Conservation (phyloP, 2,797 vertebrate species). For the Siniperca scherzeri region DNA sequence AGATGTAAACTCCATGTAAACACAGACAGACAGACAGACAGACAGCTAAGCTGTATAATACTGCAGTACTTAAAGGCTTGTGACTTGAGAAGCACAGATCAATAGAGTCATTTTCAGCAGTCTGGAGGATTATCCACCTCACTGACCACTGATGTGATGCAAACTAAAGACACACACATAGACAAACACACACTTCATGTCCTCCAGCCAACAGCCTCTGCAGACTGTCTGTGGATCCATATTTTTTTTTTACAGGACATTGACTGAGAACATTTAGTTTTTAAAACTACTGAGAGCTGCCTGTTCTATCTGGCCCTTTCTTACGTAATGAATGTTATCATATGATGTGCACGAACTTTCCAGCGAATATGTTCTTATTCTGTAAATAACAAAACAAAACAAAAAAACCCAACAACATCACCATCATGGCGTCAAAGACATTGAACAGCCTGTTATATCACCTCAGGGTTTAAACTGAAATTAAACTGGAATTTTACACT, state of each 20-base stretch:
- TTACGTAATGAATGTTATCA: background rate
- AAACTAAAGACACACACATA: conserved; percentile 51
- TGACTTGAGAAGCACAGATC: conserved; percentile 69
- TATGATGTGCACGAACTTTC: background rate
- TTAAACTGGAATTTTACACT: background rate
- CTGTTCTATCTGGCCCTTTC: background rate
- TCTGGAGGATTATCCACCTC: conserved; percentile 79
- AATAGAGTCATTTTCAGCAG: conserved; percentile 82
- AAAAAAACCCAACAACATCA: background rate
- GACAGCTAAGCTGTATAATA: conserved; percentile 36
- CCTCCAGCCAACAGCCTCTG: conserved; percentile 36
- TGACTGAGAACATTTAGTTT: conserved; percentile 47
- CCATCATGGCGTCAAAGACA: background rate
- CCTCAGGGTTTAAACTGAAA: background rate
- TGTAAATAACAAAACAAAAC: background rate
- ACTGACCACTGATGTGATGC: conserved; percentile 66
- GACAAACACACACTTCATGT: conserved; percentile 26
- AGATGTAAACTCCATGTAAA: conserved; percentile 39
- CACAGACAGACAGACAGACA: conserved; percentile 10
- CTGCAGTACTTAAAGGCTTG: conserved; percentile 51
- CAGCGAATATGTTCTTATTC: background rate
- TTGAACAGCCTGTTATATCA: background rate
- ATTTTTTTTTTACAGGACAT: conserved; percentile 49
- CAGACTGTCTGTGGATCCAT: conserved; percentile 54
- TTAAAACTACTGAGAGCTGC: conserved; percentile 34